A percentile compares a stretch with the other conserved stretches of the same genome.
Conservation (phyloP, 2,113 vertebrate species). For the Pampusana beccarii region DNA sequence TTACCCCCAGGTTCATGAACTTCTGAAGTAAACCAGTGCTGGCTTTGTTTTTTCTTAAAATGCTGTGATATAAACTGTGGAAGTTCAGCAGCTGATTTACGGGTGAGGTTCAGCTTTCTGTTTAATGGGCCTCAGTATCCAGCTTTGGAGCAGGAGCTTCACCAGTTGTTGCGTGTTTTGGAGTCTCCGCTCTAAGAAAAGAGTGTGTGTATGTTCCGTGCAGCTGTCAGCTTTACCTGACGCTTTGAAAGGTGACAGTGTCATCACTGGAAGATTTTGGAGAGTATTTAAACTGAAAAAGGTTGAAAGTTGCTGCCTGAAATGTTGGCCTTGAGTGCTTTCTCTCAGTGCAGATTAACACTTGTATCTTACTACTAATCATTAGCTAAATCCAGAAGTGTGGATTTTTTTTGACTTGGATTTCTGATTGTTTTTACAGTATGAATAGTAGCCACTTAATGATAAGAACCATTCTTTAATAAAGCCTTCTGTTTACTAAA, state of each 20-base stretch:
- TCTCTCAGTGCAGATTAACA: neutral
- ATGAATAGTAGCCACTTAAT: neutral
- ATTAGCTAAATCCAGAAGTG: neutral
- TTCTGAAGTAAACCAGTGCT: conserved; percentile 25
- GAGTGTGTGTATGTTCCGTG: fast-evolving
- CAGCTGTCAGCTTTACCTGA: neutral
- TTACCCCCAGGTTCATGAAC: conserved; percentile 38
- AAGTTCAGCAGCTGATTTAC: conserved; percentile 17
- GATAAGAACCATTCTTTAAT: neutral
- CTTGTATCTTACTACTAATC: neutral
- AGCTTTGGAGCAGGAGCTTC: neutral
- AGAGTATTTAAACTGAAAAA: neutral
- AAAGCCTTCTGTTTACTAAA: neutral
- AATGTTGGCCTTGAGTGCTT: neutral
- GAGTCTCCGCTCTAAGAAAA: neutral
- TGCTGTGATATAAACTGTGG: neutral
- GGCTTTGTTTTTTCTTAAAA: conserved; percentile 32
- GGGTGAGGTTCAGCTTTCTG: neutral
- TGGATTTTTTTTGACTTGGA: neutral
- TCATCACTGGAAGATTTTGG: neutral
- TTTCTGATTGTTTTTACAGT: neutral
- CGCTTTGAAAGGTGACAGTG: fast-evolving
- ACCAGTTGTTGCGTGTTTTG: neutral
- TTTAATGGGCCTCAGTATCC: neutral
- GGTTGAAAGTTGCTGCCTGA: neutral